Evolutionary conservation across 2,797 vertebrate genomes (phyloP).

Genomic region (Scomberomorus guttatus): DNA sequence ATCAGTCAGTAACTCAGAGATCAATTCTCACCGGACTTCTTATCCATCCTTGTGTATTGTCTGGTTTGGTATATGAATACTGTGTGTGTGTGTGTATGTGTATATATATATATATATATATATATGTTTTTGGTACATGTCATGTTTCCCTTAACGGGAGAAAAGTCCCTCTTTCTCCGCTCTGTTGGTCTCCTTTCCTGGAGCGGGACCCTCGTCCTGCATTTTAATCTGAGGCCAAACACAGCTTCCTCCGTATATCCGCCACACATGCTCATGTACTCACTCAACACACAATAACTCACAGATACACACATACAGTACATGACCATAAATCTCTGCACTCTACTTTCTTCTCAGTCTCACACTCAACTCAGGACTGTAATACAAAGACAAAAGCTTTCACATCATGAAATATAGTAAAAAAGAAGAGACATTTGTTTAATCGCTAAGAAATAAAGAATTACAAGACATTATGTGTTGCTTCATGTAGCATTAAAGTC

Average conservation of each 20-base stretch:
- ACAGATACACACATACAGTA: neutral
- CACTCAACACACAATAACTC: constrained; percentile 39
- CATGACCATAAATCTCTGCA: neutral
- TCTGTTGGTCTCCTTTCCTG: constrained; percentile 76
- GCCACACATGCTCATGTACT: constrained; percentile 60
- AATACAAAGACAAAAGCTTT: neutral
- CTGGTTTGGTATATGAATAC: no score
- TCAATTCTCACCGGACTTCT: neutral
- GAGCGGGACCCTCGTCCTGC: constrained; percentile 73
- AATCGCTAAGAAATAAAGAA: neutral
- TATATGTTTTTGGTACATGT: constrained; percentile 22
- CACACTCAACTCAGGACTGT: neutral
- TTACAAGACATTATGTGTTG: neutral
- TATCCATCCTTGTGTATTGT: neutral
- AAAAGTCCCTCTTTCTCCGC: constrained; percentile 58
- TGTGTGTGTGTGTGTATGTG: no score
- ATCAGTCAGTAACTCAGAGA: neutral
- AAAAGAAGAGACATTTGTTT: neutral
- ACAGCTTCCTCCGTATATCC: constrained; percentile 81
- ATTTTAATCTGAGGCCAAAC: constrained; percentile 85
- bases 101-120: no score
- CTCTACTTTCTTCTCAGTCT: neutral
- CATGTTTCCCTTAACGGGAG: constrained; percentile 55
- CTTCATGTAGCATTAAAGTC: neutral
- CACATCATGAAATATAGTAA: no score